A percentile compares a stretch with the other conserved stretches of the same genome.
phyloP scores from a whole-genome alignment of 2,797 vertebrate genomes.

The Pangasius mekongensis region DNA sequence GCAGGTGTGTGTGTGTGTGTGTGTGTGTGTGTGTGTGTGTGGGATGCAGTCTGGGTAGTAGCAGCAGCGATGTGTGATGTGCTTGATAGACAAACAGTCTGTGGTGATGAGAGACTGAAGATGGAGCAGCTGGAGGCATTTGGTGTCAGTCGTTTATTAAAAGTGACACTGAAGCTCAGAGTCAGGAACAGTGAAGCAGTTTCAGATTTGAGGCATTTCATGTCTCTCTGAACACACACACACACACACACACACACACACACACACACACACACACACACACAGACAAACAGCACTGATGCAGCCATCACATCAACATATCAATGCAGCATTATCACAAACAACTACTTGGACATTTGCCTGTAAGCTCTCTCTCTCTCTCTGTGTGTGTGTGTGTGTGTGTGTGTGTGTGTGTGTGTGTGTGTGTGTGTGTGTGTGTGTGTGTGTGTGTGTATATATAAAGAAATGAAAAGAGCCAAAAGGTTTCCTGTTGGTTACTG shows the following conservation, averaged over 20 bases:
- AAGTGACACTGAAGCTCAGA: constrained; percentile 33
- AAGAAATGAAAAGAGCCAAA: background rate
- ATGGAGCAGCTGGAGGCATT: constrained; percentile 37
- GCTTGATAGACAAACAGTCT: constrained; percentile 33
- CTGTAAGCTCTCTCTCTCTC: too few relatives aligned
- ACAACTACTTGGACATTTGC: constrained; percentile 4
- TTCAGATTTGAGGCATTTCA: constrained; percentile 6
- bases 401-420: constrained; percentile 2
- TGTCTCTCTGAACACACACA: background rate
- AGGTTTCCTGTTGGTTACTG: background rate
- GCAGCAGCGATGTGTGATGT: constrained; percentile 4
- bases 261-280: constrained; percentile 8
- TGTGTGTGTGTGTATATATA: too few relatives aligned
- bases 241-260: background rate
- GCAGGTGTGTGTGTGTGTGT: constrained; percentile 10
- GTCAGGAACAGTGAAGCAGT: constrained; percentile 13
- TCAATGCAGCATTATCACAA: constrained; percentile 20
- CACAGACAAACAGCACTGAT: background rate
- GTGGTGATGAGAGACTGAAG: constrained; percentile 28
- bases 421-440: background rate
- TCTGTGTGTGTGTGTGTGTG: background rate
- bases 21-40: constrained; percentile 14
- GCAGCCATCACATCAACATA: constrained; percentile 7
- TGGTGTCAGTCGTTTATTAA: constrained; percentile 35
- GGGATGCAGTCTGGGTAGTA: background rate